phyloP scores from a whole-genome alignment of 1,140 invertebrate species.

The Sycobia sp. region DNA sequence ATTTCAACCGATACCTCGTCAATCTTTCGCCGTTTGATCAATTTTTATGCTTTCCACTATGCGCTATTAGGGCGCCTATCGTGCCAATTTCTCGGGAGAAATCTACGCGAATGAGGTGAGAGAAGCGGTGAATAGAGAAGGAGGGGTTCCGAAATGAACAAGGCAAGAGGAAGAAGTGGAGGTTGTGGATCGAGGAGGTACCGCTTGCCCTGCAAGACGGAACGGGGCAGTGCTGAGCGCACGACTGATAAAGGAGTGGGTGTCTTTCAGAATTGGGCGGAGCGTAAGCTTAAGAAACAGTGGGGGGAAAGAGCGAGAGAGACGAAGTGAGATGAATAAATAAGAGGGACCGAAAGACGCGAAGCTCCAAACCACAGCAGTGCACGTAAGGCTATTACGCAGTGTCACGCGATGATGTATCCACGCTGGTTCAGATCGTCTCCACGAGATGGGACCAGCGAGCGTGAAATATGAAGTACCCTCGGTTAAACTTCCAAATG shows the following conservation, averaged over 20 bases:
- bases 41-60: neutral
- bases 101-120: no score
- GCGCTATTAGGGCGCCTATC: neutral
- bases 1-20: neutral
- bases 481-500: constrained; percentile 24
- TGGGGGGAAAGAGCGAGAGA: neutral
- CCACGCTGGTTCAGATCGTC: constrained; percentile 55
- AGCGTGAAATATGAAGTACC: constrained; percentile 58
- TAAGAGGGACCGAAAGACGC: constrained; percentile 51
- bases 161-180: neutral
- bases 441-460: constrained; percentile 56
- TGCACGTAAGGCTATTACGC: constrained; percentile 49
- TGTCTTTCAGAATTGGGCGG: neutral
- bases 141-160: no score
- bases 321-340: constrained; percentile 53
- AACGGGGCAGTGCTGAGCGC: neutral
- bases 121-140: no score
- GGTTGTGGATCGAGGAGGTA: neutral
- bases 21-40: neutral
- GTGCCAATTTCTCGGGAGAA: no score
- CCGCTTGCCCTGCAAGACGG: neutral
- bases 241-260: constrained; percentile 13
- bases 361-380: neutral
- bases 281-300: neutral
- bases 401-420: constrained; percentile 58